Evolutionary conservation across 2,888 invertebrate genomes (phyloP).

Genomic region (Cantharis nigra): DNA sequence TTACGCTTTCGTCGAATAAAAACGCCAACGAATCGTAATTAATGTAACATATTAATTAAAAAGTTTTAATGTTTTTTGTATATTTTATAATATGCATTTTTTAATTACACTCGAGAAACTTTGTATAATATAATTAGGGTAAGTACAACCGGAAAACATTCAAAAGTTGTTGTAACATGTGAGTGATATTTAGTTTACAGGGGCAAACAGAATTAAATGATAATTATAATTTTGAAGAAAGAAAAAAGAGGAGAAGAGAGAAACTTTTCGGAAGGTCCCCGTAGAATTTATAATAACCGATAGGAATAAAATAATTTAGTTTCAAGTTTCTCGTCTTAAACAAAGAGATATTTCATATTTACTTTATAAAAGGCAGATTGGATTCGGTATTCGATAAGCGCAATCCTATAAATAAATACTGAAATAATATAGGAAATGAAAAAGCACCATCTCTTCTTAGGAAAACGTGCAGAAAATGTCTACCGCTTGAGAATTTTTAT

Average conservation of each 20-base stretch:
- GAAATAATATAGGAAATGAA: slow-evolving; percentile 49
- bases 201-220: background rate
- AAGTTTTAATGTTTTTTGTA: background rate
- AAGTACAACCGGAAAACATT: background rate
- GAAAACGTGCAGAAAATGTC: slow-evolving; percentile 39
- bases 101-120: background rate
- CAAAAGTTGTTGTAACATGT: background rate
- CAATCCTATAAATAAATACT: slow-evolving; percentile 46
- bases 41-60: background rate
- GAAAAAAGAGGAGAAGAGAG: no score
- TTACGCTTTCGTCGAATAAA: background rate
- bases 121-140: background rate
- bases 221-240: background rate
- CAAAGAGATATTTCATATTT: slow-evolving; percentile 39
- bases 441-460: slow-evolving; percentile 40
- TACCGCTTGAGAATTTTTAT: slow-evolving; percentile 23
- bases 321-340: slow-evolving; percentile 27
- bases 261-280: background rate
- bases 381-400: slow-evolving; percentile 46
- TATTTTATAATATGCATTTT: background rate
- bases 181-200: background rate
- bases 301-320: background rate
- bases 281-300: background rate
- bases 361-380: slow-evolving; percentile 30
- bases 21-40: background rate